Base-by-base conservation (phyloP, 2,113 vertebrate genomes). In the Ovis aries region DNA sequence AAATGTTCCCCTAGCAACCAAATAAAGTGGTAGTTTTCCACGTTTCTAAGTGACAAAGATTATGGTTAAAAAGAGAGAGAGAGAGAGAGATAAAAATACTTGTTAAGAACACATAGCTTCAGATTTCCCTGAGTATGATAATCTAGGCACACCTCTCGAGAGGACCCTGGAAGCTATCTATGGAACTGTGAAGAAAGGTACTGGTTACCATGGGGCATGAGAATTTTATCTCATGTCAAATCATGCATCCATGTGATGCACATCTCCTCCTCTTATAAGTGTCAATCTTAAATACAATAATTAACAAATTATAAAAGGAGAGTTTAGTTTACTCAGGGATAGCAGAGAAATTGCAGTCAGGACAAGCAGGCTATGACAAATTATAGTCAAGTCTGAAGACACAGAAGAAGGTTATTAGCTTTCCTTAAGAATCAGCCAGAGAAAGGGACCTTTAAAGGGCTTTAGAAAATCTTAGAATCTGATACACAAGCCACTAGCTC, bases 21-120 rank as follows among this genome's bases (percentile, higher is more conserved):
- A 81, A 87, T 71, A 74, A 96, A 5, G 15, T 90, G 16, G 7
- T 64, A 88, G 48, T n/a, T 16, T 6, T 78, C 14, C 45, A 40
- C 6, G 8, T 92, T 92, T 91, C 71, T 91, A 95, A 98, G 31
- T 25, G 95, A 93, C 6, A 62, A 36, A 88, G 5, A 96, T 89
- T 67, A 83, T 57, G 36, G 21, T 93, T 55, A 77, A 93, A 67
- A 71, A 64, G 0, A 60, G 5, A 62, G 3, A 71, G 4, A 71
- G 4, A 71, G 33, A 64, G 16, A 67, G n/a, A 36, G 64, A 25
- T 29, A 84, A 92, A 94, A 87, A 57, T 52, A 45, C 33, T 74
- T 48, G 5, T 71, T 62, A 87, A 36, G 23, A 85, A 82, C 9
- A 1, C 25, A 74, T 12, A 64, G 33, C 16, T 96, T 90, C 48